Evolutionary conservation across 2,113 vertebrate genomes (phyloP), one percentile per base, ranked within the genome.

Genomic region (Notiomystis cincta): DNA sequence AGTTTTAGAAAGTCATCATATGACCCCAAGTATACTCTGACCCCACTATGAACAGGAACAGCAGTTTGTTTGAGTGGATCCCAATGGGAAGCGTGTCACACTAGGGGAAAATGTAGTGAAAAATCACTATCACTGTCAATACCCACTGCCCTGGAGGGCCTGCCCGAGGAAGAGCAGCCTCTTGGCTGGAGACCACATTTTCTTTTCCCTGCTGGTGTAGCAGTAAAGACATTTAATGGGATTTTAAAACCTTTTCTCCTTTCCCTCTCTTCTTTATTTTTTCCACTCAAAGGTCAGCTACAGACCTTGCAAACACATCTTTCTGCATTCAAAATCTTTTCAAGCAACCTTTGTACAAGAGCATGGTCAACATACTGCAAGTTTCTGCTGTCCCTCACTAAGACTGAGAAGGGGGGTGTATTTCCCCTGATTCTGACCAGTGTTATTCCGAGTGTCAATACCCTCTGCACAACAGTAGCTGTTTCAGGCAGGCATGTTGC

Each of bases 381-480:
- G 30, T 69, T 84, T 76, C 44, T 67, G 11, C 7, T 75, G 14
- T 28, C 4, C 5, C 6, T 84, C 25, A 14, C n/a, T 69, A 45
- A 37, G 28, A n/a, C 9, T 61, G 71, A 73, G 25, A 85, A 77
- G 3, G 2, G 3, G 15, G 10, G 11, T n/a, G 2, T 50, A 77
- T 50, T 81, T 84, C 60, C 53, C 51, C 58, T n/a, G 20, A 81
- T 53, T 35, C 31, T 57, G 18, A 37, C 33, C 17, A 31, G 28
- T n/a, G 19, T 20, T 53, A 61, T 24, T 61, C 22, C 4, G 5
- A 50, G 8, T 13, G 10, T 42, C 38, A 47, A 50, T 20, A 37
- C 3, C 11, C 7, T 21, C 4, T 0, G 1, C 4, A 5, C 14
- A 62, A 40, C 9, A 54, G 25, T 35, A 85, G 48, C 23, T 65